Base-by-base conservation (phyloP, 1,140 invertebrate genomes). In the Heterodera schachtii region DNA sequence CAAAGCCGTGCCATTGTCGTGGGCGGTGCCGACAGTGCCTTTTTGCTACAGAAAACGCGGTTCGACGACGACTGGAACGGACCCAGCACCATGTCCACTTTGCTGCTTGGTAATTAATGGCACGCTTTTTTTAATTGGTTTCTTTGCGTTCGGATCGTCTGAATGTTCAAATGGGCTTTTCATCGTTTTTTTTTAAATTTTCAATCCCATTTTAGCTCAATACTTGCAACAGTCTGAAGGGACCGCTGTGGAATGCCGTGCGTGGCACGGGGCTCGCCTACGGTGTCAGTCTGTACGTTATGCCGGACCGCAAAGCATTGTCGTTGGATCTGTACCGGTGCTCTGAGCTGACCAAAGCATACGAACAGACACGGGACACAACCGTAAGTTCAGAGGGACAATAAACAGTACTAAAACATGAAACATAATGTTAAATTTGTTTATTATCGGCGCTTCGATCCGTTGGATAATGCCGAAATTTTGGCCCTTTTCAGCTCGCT, bases 181-280 rank as follows among this genome's bases (percentile, higher is more conserved):
- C 16, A 41, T 69, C 16, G 66, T n/a, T 69, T 69, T 69, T 13
- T 13, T 43, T 41, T n/a, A n/a, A n/a, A n/a, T 70, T 43, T 93
- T 95, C 3, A 92, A 94, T 64, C 90, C 96, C 93, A n/a, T 96
- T 44, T 94, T 94, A 79, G 91, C 95, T 70, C 94, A 95, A 90
- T 96, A 96, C 91, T 93, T 96, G 67, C 94, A 93, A 16, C 95
- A 96, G 91, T 91, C 94, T 0, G 95, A 95, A 95, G 93, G 95
- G 95, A 57, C 95, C 95, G 49, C 93, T 96, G 92, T 96, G 94
- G 94, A 93, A 93, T 79, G 92, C 94, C 88, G 93, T 96, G 81
- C 91, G 95, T 87, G 95, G 95, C 46, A 93, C 93, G 84, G 95
- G 95, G 8, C 92, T 95, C n/a, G 92, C 95, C 1, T 97, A 97